These are phyloP conservation scores for Hyppa rectilinea DNA, from an alignment of 2,888 invertebrate species.

Conservation along the genomic window DNA sequence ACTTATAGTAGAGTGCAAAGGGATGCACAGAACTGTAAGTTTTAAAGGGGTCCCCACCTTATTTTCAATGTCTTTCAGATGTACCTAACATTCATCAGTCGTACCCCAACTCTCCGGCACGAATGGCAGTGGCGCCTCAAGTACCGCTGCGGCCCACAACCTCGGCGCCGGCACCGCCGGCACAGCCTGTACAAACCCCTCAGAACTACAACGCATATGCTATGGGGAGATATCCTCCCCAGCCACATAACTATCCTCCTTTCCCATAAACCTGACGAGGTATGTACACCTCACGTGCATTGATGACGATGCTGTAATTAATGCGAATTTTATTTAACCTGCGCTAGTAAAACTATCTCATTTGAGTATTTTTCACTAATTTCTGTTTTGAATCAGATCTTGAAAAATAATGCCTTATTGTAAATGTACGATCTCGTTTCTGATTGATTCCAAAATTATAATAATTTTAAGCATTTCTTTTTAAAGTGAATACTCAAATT, in stretches of 20 bases:
- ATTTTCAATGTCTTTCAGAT: constrained; percentile 45
- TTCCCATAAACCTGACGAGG: constrained; percentile 64
- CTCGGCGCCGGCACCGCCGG: constrained; percentile 30
- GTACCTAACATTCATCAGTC: constrained; percentile 37
- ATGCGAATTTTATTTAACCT: constrained; percentile 37
- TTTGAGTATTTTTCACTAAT: constrained; percentile 7
- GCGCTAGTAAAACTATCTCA: constrained; percentile 5
- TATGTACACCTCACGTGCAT: constrained; percentile 52
- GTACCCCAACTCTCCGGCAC: constrained; percentile 35
- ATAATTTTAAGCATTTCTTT: neutral
- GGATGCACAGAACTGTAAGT: neutral
- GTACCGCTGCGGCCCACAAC: constrained; percentile 37
- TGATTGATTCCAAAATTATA: no score
- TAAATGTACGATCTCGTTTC: neutral
- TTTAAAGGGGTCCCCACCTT: neutral
- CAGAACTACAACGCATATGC: constrained; percentile 53
- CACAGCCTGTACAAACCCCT: constrained; percentile 33
- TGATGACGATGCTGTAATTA: constrained; percentile 16
- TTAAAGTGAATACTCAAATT: constrained; percentile 24
- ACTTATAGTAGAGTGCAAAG: no score
- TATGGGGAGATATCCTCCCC: constrained; percentile 63
- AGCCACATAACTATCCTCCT: constrained; percentile 66
- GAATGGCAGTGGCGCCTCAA: constrained; percentile 41
- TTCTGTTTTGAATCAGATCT: neutral
- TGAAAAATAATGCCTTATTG: neutral